phyloP scores from a whole-genome alignment of 2,797 vertebrate genomes.

The Capromys pilorides region DNA sequence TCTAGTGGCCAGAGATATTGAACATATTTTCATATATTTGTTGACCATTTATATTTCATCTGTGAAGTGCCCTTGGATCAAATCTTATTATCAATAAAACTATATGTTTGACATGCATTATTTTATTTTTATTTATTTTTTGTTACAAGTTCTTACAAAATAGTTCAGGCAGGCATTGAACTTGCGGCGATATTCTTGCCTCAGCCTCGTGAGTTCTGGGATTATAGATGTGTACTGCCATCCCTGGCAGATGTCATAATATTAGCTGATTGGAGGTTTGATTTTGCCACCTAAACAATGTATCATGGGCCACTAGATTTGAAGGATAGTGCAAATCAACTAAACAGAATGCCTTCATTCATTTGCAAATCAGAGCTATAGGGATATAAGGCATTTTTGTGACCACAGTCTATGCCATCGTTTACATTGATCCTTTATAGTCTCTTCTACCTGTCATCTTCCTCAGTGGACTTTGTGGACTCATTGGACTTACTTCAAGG shows the following conservation, averaged over 20 bases:
- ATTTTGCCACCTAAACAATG: background rate
- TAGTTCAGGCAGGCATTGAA: background rate
- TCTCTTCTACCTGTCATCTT: background rate
- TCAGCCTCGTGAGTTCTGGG: no score
- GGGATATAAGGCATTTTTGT: background rate
- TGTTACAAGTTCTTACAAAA: background rate
- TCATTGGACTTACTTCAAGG: background rate
- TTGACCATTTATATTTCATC: background rate
- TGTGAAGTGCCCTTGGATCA: background rate
- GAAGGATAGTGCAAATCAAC: background rate
- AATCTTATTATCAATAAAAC: background rate
- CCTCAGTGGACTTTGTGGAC: background rate
- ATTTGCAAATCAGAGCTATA: background rate
- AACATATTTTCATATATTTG: background rate
- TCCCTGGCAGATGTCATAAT: background rate
- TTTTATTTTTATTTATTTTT: background rate
- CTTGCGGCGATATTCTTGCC: no score
- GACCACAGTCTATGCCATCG: background rate
- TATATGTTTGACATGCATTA: background rate
- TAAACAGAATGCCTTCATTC: no score
- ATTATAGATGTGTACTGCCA: no score
- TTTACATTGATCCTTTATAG: background rate
- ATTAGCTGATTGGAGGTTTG: background rate
- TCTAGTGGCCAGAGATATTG: background rate
- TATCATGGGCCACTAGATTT: background rate